Percentiles rank a stretch among this genome's conserved stretches.
phyloP scores from a whole-genome alignment of 30 jellyfish, hydroid and myxozoan species.

The Hydractinia symbiolongicarpus region DNA sequence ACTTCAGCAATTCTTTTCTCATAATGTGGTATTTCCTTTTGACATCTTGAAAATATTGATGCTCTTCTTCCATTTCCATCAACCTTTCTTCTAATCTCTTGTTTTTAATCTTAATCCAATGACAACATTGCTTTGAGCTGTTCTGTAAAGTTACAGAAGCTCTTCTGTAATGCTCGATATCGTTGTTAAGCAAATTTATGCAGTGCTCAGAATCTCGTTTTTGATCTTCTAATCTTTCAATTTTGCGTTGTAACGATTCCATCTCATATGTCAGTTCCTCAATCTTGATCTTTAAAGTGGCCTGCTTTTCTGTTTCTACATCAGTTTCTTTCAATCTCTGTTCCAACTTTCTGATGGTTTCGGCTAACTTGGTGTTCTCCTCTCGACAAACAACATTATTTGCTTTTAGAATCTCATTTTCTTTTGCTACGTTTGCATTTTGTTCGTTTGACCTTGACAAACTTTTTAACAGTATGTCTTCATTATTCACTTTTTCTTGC shows the following conservation, averaged over 20 bases:
- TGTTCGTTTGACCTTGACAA: too few species aligned
- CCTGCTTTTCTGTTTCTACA: neutral
- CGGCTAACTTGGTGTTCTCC: constrained; percentile 12
- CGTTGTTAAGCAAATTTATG: neutral
- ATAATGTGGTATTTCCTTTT: neutral
- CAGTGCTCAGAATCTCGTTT: neutral
- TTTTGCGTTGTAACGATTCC: neutral
- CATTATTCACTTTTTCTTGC: too few species aligned
- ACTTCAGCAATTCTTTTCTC: neutral
- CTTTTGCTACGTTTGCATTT: too few species aligned
- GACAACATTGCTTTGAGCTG: neutral
- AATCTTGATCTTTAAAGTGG: neutral
- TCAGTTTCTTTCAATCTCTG: neutral
- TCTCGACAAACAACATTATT: constrained; percentile 4
- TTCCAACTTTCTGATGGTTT: neutral
- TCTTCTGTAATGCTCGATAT: neutral
- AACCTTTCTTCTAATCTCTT: neutral
- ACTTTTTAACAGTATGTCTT: too few species aligned
- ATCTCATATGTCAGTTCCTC: neutral
- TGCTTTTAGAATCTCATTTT: neutral
- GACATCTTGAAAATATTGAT: neutral
- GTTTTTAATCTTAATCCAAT: neutral
- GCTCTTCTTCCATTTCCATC: neutral
- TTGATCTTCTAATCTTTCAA: neutral
- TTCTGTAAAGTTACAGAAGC: neutral